Base-by-base conservation (phyloP, 2,888 invertebrate species). In the Eurytoma adleriae region DNA sequence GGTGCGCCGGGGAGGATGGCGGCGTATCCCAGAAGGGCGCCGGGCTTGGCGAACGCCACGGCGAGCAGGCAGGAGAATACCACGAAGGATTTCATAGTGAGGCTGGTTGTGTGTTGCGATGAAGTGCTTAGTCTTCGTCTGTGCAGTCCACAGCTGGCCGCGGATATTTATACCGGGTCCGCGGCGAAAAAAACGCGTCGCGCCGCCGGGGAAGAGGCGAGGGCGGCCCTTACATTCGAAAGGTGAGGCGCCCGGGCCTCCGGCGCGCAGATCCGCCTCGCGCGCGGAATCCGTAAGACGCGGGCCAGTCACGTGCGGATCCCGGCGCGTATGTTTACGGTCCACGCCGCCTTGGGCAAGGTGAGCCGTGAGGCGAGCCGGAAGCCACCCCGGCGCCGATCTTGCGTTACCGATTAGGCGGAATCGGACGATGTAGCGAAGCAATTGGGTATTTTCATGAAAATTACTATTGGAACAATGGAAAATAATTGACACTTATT, bases 31-130 rank as follows among this genome's bases (percentile, higher is more conserved):
- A 10, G 54, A 14, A 81, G n/a, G 13, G 76, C 50, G 27, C 82
- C 85, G 80, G 85, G 86, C 85, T 82, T 72, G 57, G 84, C 84
- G 14, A 83, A 62, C 54, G 82, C 80, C n/a, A 77, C 81, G 64
- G 83, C 83, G n/a, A 83, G 50, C 27, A 83, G 48, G 54, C 80
- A 80, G 4, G 78, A 81, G 77, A 84, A 73, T 3, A 84, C 82
- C 7, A 81, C 79, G 54, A 84, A 61, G 56, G 71, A 78, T 59
- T 83, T 84, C 84, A 84, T 84, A 0, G 18, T 74, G 18, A 61
- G 18, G 64, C 64, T 30, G 30, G 64, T 2, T 72, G 48, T 81
- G 50, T 16, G 16, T 57, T 20, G 66, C n/a, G n/a, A n/a, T n/a
- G n/a, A 70, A 69, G 72, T 56, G n/a, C 24, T 54, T 40, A 40